Evolutionary conservation across 1,140 invertebrate genomes (phyloP), one percentile per base, ranked within the genome.

Genomic region (Subanguina moxae): DNA sequence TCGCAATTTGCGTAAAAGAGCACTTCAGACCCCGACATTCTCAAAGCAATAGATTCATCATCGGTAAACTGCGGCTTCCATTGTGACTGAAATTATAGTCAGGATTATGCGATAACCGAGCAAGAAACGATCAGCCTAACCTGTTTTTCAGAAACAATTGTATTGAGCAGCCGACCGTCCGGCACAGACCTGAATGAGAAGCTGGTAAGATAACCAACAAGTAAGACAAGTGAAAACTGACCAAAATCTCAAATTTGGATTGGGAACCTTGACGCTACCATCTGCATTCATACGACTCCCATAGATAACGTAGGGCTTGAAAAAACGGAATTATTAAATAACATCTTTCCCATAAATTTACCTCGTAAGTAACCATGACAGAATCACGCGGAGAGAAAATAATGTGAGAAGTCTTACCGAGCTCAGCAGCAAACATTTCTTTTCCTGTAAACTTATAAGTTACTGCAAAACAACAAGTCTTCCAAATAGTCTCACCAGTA

Each of bases 11-110:
- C 68, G 62, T 77, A 72, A 52, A 82, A 71, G 17, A 73, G 65
- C 17, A 83, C 43, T 62, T 81, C 80, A 21, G 74, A 75, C 21
- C 78, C 80, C 25, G 64, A 57, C 43, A 80, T 28, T 25, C 77
- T 45, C 17, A 76, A 15, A 17, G 59, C 62, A 23, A 73, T 57
- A 5, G 61, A 58, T 32, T 82, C 76, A 62, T 83, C 81, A 21
- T 74, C 80, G 21, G 71, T 75, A 56, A 78, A 80, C 21, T 78
- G 68, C 3, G 79, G 78, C 46, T 65, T 57, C 79, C 79, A 80
- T 13, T 57, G 56, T 0, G 57, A 62, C 74, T 76, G 57, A 58
- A 38, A 38, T 38, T 38, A 5, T 3, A 38, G 3, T 38, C 11
- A 38, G 11, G 11, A 38, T 11, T 38, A n/a, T n/a, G n/a, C 32